Conservation (phyloP, 2,888 invertebrate species). For the Maniola hyperantus region DNA sequence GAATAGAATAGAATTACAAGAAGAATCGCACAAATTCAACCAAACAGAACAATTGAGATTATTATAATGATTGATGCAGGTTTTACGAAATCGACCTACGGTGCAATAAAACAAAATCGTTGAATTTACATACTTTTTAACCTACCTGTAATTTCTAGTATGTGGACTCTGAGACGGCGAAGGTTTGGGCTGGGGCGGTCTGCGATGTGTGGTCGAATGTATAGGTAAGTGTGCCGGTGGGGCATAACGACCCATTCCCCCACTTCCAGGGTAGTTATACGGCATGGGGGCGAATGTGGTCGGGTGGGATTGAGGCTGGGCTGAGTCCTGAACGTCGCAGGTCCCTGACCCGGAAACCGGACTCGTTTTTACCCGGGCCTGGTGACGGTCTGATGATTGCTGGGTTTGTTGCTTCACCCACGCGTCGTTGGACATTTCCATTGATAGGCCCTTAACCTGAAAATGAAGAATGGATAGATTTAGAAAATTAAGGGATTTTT, state of each 20-base stretch:
- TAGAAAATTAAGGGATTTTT: background rate
- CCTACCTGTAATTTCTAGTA: slow-evolving; percentile 81
- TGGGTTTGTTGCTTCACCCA: slow-evolving; percentile 79
- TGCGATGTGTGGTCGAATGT: slow-evolving; percentile 77
- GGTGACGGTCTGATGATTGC: slow-evolving; percentile 70
- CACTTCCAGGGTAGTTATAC: slow-evolving; percentile 64
- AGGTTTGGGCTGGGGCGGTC: slow-evolving; percentile 75
- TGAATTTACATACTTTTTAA: background rate
- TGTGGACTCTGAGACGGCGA: slow-evolving; percentile 81
- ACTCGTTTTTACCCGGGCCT: slow-evolving; percentile 74
- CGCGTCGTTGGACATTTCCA: slow-evolving; percentile 79
- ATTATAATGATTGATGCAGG: too few species aligned
- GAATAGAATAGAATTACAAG: too few species aligned
- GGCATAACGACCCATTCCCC: slow-evolving; percentile 76
- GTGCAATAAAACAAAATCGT: background rate
- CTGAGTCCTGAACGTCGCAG: slow-evolving; percentile 84
- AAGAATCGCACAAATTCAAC: too few species aligned
- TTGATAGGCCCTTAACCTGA: slow-evolving; percentile 77
- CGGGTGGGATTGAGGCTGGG: slow-evolving; percentile 65
- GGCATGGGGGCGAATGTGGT: slow-evolving; percentile 73
- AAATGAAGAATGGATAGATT: slow-evolving; percentile 31
- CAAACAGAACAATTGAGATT: too few species aligned
- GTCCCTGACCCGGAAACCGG: slow-evolving; percentile 73
- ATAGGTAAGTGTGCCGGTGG: slow-evolving; percentile 81
- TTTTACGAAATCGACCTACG: too few species aligned